These are phyloP conservation scores for Elysia crispata DNA, from an alignment of 2,888 invertebrate species.

Conservation along the genomic window DNA sequence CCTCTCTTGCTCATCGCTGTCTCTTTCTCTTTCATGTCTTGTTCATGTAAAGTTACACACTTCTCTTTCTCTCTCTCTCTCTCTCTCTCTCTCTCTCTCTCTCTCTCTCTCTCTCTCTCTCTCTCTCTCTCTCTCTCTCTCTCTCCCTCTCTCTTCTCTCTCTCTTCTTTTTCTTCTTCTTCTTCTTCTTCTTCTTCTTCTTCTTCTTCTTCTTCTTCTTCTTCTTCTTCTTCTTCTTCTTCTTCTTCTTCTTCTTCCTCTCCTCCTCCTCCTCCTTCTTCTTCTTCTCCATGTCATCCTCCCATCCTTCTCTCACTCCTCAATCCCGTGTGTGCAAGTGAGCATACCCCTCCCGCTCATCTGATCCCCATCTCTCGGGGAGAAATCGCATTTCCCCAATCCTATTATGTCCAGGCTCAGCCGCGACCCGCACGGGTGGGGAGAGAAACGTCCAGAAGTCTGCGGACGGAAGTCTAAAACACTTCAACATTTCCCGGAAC, in stretches of 20 bases:
- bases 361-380: too few species aligned
- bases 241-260: background rate
- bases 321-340: background rate
- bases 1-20: too few species aligned
- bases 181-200: conserved; percentile 4
- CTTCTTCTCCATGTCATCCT: background rate
- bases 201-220: background rate
- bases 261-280: background rate
- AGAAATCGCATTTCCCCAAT: too few species aligned
- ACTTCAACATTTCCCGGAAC: too few species aligned
- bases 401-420: too few species aligned
- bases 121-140: background rate
- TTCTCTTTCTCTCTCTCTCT: conserved; percentile 11
- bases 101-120: background rate
- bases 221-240: conserved; percentile 6
- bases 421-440: too few species aligned
- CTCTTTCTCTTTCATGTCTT: too few species aligned
- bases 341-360: too few species aligned
- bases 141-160: background rate
- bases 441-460: background rate
- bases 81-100: background rate
- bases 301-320: conserved; percentile 2
- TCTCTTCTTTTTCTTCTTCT: background rate
- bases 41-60: too few species aligned
- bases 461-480: background rate